A percentile compares a stretch with the other conserved stretches of the same genome.
Evolutionary conservation across 2,888 invertebrate genomes (phyloP).

Genomic region (Pardosa pseudoannulata): DNA sequence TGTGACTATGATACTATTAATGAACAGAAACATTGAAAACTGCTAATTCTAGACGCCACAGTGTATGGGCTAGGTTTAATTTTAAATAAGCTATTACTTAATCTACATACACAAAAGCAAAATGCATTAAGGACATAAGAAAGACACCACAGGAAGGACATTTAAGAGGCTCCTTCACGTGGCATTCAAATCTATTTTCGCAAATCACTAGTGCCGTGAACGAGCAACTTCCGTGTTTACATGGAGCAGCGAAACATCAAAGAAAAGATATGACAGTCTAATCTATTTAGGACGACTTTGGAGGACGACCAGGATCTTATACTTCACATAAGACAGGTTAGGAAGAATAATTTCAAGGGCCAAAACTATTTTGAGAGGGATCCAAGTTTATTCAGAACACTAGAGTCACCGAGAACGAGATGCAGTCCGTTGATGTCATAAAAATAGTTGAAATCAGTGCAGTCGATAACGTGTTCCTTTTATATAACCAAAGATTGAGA

Average conservation of each 20-base stretch:
- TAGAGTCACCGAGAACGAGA: too few relatives aligned
- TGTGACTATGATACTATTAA: too few relatives aligned
- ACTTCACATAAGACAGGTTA: constrained; percentile 21
- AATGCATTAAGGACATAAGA: too few relatives aligned
- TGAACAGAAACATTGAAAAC: too few relatives aligned
- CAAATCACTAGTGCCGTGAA: neutral
- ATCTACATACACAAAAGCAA: too few relatives aligned
- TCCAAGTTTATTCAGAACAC: neutral
- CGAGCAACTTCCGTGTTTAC: neutral
- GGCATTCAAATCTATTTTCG: constrained; percentile 1
- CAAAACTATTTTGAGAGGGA: constrained; percentile 9
- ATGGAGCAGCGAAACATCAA: neutral
- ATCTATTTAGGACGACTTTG: constrained; percentile 15
- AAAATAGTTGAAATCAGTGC: too few relatives aligned
- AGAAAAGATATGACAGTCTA: neutral
- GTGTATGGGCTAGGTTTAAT: too few relatives aligned
- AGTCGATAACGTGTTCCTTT: too few relatives aligned
- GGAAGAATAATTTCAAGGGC: constrained; percentile 37
- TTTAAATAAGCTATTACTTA: too few relatives aligned
- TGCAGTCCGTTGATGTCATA: too few relatives aligned
- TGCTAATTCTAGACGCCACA: too few relatives aligned
- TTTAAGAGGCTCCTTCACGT: neutral
- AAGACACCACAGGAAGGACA: neutral
- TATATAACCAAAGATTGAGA: too few relatives aligned
- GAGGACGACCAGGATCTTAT: neutral